These are phyloP conservation scores for Halcyon smyrnensis DNA, from an alignment of 2,797 vertebrate species.

Conservation along the genomic window DNA sequence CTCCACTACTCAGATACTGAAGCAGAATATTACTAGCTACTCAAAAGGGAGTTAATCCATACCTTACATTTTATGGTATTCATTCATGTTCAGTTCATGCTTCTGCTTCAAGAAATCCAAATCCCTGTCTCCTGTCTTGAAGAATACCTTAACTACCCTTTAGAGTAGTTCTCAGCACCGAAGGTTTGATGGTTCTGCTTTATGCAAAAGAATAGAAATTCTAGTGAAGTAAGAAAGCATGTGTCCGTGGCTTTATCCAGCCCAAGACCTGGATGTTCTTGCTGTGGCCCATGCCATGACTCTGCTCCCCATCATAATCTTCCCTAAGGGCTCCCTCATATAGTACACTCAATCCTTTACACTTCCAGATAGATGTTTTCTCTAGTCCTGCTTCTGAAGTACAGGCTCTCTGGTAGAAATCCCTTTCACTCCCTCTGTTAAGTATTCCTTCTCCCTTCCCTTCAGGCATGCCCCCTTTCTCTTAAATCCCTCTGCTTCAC, in stretches of 20 bases:
- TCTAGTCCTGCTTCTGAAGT: neutral
- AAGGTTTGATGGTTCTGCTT: neutral
- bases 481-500: neutral
- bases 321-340: neutral
- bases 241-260: neutral
- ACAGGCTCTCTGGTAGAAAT: neutral
- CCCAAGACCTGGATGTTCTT: neutral
- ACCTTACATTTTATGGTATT: neutral
- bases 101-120: neutral
- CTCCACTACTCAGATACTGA: neutral
- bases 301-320: neutral
- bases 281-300: neutral
- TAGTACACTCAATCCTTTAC: neutral
- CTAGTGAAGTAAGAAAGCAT: neutral
- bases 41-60: neutral
- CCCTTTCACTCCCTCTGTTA: neutral
- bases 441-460: neutral
- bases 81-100: fast-evolving
- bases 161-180: neutral
- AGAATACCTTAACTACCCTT: neutral
- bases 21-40: neutral
- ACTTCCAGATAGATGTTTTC: neutral
- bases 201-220: neutral
- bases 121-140: neutral
- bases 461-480: neutral